phyloP scores from a whole-genome alignment of 1,140 invertebrate species.

The Mercenaria mercenaria region DNA sequence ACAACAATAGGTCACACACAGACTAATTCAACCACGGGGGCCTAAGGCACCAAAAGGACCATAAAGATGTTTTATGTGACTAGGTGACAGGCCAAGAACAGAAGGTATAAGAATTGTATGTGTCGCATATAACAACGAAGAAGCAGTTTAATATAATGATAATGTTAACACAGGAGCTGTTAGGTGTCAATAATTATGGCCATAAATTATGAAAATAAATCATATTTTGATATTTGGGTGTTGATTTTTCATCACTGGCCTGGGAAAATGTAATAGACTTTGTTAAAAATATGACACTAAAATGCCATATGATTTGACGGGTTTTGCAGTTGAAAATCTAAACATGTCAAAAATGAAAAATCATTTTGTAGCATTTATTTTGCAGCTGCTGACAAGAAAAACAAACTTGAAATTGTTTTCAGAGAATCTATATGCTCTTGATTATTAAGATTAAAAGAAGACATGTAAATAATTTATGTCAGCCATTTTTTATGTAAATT shows the following conservation, averaged over 20 bases:
- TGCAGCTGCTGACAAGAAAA: not conserved
- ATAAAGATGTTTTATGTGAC: slow-evolving; percentile 60
- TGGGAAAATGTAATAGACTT: slow-evolving; percentile 11
- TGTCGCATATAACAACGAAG: not conserved
- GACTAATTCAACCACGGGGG: not conserved
- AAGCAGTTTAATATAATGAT: slow-evolving; percentile 1
- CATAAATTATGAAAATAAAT: slow-evolving; percentile 50
- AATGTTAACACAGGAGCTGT: slow-evolving; percentile 4
- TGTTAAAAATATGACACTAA: not conserved
- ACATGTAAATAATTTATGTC: no score
- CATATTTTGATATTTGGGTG: slow-evolving; percentile 49
- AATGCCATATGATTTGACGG: not conserved
- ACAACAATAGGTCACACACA: slow-evolving; percentile 21
- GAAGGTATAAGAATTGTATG: not conserved
- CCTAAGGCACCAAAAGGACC: slow-evolving; percentile 38
- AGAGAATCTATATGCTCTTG: not conserved
- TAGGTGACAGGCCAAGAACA: slow-evolving; percentile 16
- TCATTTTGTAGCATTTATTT: not conserved
- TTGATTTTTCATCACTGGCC: not conserved
- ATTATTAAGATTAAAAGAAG: not conserved
- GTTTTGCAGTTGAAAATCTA: slow-evolving; percentile 28
- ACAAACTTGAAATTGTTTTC: slow-evolving; percentile 1
- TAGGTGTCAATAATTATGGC: slow-evolving; percentile 29
- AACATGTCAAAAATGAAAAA: slow-evolving; percentile 40
- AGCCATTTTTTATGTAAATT: no score